These are phyloP conservation scores for Drosophila persimilis DNA, from an alignment of 1,140 invertebrate genomes.

Conservation along the genomic window DNA sequence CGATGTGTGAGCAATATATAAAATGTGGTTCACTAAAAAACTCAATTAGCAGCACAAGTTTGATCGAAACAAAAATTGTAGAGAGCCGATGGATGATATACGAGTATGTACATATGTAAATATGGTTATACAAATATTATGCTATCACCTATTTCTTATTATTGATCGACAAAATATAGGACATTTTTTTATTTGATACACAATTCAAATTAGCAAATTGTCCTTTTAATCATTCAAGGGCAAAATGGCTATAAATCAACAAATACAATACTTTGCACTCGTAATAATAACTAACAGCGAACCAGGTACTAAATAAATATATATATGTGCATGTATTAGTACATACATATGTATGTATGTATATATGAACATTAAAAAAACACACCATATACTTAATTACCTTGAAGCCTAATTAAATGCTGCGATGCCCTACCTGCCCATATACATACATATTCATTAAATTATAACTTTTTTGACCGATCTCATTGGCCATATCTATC, in stretches of 20 bases:
- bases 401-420: conserved; percentile 27
- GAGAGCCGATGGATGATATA: not conserved
- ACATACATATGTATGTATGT: not conserved
- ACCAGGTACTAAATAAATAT: too few relatives aligned
- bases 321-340: not conserved
- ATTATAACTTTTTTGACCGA: not conserved
- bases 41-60: conserved; percentile 37
- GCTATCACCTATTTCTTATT: too few relatives aligned
- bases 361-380: not conserved
- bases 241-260: not conserved
- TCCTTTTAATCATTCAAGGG: not conserved
- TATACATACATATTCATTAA: conserved; percentile 38
- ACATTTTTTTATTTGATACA: too few relatives aligned
- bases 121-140: too few relatives aligned
- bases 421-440: conserved; percentile 20
- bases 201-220: not conserved
- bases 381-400: conserved; percentile 8
- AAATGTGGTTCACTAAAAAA: conserved; percentile 29
- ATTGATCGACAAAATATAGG: too few relatives aligned
- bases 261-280: too few relatives aligned
- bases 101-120: not conserved
- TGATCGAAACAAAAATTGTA: not conserved
- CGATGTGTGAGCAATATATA: conserved; percentile 13
- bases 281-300: too few relatives aligned
- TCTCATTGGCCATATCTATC: not conserved